Evolutionary conservation across 2,113 vertebrate species (phyloP).

Genomic region (Rhabdornis inornatus): DNA sequence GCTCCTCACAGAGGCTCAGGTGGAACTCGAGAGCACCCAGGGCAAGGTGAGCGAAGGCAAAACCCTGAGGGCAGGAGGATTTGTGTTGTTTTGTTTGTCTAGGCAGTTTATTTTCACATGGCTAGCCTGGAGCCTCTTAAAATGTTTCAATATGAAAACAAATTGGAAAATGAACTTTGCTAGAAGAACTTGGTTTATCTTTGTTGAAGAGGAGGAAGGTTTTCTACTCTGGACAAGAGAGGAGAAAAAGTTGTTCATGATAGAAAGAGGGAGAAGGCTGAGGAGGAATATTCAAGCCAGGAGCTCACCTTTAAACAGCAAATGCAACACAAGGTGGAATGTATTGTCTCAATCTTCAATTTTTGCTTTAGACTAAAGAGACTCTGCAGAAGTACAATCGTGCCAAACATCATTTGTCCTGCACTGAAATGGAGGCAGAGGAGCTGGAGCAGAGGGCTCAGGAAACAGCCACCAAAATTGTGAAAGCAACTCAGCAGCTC

Average conservation of each 20-base stretch:
- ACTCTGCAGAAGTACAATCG: slow-evolving; percentile 65
- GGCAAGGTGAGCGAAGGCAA: slow-evolving; percentile 68
- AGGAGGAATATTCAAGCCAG: not conserved
- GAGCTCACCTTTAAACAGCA: not conserved
- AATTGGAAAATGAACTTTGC: not conserved
- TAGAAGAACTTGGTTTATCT: not conserved
- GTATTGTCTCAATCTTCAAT: not conserved
- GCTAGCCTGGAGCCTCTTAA: not conserved
- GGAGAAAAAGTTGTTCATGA: not conserved
- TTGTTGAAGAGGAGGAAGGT: not conserved
- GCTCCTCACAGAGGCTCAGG: slow-evolving; percentile 81
- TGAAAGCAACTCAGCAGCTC: slow-evolving; percentile 77
- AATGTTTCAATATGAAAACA: not conserved
- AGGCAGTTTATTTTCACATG: not conserved
- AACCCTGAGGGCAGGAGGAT: not conserved
- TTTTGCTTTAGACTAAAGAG: slow-evolving; percentile 73
- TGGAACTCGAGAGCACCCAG: slow-evolving; percentile 70
- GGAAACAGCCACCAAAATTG: slow-evolving; percentile 73
- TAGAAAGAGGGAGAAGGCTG: not conserved
- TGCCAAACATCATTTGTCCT: slow-evolving; percentile 65
- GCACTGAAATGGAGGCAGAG: slow-evolving; percentile 72
- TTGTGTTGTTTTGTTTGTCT: not conserved
- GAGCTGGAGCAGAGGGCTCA: slow-evolving; percentile 77
- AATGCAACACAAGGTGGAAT: not conserved
- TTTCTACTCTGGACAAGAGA: not conserved